A percentile compares a stretch with the other conserved stretches of the same genome.
Conservation (phyloP, 2,888 invertebrate genomes). For the Eumerus sabulonum region DNA sequence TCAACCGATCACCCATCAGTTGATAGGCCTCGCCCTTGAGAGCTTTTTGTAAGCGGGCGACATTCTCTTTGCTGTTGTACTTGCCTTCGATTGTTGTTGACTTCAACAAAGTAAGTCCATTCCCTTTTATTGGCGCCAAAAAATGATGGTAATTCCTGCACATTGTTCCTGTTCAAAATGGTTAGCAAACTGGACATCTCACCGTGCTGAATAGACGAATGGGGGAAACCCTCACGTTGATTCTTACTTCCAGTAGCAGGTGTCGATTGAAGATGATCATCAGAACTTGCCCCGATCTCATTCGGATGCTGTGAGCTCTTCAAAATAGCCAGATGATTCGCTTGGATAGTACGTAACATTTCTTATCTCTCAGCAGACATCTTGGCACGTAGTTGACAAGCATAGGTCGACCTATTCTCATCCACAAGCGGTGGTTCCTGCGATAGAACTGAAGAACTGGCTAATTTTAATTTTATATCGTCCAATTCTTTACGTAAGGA, state of each 20-base stretch:
- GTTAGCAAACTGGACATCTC: not conserved
- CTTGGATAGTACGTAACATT: conserved; percentile 1
- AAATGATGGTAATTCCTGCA: conserved; percentile 12
- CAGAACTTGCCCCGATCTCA: not conserved
- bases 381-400: not conserved
- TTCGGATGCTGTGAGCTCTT: not conserved
- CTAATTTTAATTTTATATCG: not conserved
- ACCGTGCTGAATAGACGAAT: not conserved
- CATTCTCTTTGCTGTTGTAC: not conserved
- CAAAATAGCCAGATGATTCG: not conserved
- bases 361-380: not conserved
- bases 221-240: not conserved
- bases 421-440: not conserved
- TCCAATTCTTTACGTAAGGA: not conserved
- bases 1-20: conserved; percentile 2
- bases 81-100: not conserved
- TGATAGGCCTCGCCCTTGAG: conserved; percentile 8
- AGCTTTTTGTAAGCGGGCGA: conserved; percentile 2
- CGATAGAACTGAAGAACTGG: not conserved
- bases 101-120: conserved; percentile 14
- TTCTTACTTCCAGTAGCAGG: not conserved
- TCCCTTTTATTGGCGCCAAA: conserved; percentile 13
- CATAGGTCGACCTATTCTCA: no score
- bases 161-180: conserved; percentile 6
- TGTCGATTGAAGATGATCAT: not conserved